Percentiles rank a stretch among this genome's conserved stretches.
Conservation (phyloP, 2,113 vertebrate genomes). For the Todiramphus saurophagus region DNA sequence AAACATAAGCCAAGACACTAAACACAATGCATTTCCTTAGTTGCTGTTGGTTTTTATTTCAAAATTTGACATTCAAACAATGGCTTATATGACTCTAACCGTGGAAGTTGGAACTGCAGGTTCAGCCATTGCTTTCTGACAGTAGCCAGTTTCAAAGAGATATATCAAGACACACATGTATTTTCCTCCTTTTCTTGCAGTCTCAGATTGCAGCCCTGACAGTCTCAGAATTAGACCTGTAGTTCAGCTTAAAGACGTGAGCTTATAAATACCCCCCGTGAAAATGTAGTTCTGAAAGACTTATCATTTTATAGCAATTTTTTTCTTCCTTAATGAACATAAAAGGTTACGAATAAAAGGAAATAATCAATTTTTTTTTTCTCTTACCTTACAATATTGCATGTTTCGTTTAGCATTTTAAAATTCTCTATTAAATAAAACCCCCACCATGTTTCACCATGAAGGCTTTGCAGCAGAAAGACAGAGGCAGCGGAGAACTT, state of each 20-base stretch:
- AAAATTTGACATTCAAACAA: neutral
- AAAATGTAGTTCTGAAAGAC: neutral
- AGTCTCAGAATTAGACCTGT: neutral
- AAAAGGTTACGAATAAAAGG: neutral
- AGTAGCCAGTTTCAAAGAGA: neutral
- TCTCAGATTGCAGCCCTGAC: neutral
- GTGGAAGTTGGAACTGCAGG: neutral
- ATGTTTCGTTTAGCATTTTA: neutral
- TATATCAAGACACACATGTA: accelerated
- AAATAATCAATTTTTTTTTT: neutral
- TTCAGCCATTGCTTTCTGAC: neutral
- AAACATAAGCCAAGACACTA: neutral
- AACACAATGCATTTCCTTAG: neutral
- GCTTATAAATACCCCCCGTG: neutral
- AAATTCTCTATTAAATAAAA: neutral
- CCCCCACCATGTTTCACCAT: neutral
- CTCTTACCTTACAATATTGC: neutral
- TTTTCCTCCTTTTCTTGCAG: neutral
- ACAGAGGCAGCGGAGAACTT: neutral
- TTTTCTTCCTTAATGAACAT: neutral
- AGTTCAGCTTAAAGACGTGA: neutral
- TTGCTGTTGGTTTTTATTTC: neutral
- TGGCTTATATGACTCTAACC: neutral
- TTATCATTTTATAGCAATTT: neutral
- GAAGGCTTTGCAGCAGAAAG: neutral